phyloP scores from a whole-genome alignment of 2,113 vertebrate species.

The Mastomys natalensis region DNA sequence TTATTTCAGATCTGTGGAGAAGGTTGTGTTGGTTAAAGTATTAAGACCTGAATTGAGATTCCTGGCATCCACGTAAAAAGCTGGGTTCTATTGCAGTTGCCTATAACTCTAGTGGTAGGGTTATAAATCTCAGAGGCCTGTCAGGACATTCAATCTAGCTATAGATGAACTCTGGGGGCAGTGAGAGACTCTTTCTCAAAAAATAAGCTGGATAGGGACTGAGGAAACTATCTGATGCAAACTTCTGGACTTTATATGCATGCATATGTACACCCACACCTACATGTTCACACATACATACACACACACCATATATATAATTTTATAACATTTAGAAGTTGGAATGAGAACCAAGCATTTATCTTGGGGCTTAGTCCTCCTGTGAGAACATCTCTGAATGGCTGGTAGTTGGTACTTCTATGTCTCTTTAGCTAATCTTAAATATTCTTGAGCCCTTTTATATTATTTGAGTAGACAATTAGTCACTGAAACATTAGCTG shows the following conservation, averaged over 20 bases:
- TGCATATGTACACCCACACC: neutral
- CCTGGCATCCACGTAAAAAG: neutral
- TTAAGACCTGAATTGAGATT: neutral
- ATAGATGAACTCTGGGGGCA: neutral
- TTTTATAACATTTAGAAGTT: neutral
- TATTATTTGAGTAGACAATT: neutral
- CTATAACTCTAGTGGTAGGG: neutral
- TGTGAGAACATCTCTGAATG: neutral
- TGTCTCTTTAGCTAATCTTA: conserved; percentile 22
- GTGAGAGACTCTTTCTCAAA: neutral
- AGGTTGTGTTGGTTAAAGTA: neutral
- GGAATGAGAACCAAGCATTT: neutral
- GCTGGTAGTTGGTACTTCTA: neutral
- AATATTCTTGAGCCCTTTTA: conserved; percentile 48
- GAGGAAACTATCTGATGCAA: neutral
- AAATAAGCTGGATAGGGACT: neutral
- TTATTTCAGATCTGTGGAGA: neutral
- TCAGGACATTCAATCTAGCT: neutral
- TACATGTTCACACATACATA: neutral
- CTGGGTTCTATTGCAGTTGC: neutral
- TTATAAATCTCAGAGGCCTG: neutral
- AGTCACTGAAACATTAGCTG: conserved; percentile 28
- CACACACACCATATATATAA: neutral
- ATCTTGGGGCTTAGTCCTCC: neutral
- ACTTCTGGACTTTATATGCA: neutral